Percentiles rank a stretch among this genome's conserved stretches.
These are phyloP conservation scores for Erebia ligea DNA, from an alignment of 2,888 invertebrate genomes.

Conservation along the genomic window DNA sequence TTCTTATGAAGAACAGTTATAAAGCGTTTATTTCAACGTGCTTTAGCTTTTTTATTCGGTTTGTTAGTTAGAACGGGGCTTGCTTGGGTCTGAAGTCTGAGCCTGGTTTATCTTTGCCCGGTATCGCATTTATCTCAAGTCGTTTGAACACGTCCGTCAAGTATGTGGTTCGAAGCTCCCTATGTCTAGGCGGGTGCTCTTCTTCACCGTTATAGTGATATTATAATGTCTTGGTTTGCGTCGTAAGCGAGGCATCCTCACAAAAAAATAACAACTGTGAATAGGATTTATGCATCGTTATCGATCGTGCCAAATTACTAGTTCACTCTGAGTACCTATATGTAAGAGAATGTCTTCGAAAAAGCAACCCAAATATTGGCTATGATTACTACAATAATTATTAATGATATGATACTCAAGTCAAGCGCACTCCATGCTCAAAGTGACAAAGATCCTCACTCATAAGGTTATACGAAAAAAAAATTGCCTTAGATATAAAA, in stretches of 20 bases:
- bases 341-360: not conserved
- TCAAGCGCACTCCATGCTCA: no score
- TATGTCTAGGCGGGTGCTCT: constrained; percentile 33
- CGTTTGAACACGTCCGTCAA: constrained; percentile 39
- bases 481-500: no score
- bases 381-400: no score
- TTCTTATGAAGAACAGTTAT: constrained; percentile 7
- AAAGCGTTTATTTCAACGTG: not conserved
- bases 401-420: not conserved
- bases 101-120: constrained; percentile 35
- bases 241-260: constrained; percentile 20
- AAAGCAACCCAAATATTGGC: not conserved
- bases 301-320: not conserved
- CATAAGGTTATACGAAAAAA: no score
- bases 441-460: no score
- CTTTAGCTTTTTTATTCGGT: constrained; percentile 7
- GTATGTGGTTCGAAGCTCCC: constrained; percentile 29
- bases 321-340: not conserved
- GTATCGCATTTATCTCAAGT: constrained; percentile 41
- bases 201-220: constrained; percentile 37
- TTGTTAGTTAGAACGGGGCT: constrained; percentile 19
- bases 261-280: constrained; percentile 6
- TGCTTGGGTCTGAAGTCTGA: constrained; percentile 29
- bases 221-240: constrained; percentile 36
- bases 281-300: constrained; percentile 1